phyloP scores from a whole-genome alignment of 1,140 invertebrate species.

The Zelostemma sp. region DNA sequence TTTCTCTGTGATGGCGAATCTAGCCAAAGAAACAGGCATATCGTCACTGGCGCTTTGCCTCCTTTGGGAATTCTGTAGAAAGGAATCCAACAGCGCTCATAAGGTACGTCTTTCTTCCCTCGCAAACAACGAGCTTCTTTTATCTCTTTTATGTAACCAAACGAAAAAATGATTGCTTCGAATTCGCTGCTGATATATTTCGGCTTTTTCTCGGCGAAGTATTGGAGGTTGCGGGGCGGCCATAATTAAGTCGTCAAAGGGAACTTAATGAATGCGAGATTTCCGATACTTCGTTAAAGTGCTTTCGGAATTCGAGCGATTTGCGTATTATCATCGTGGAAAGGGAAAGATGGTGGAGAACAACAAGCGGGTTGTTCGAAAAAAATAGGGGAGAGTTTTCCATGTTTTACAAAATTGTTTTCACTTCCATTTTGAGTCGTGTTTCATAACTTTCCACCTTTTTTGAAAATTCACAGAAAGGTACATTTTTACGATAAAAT shows the following conservation, averaged over 20 bases:
- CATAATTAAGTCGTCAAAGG: background rate
- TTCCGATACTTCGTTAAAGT: background rate
- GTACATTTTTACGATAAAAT: too few relatives aligned
- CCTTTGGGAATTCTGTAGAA: constrained; percentile 78
- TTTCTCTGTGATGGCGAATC: constrained; percentile 74
- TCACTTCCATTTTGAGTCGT: too few relatives aligned
- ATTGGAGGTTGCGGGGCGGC: background rate
- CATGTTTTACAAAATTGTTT: too few relatives aligned
- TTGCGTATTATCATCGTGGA: too few relatives aligned
- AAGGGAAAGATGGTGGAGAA: too few relatives aligned
- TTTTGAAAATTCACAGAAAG: too few relatives aligned
- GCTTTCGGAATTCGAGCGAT: too few relatives aligned
- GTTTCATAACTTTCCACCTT: too few relatives aligned
- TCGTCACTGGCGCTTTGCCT: constrained; percentile 91
- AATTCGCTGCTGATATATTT: too few relatives aligned
- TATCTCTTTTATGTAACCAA: background rate
- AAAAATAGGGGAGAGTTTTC: too few relatives aligned
- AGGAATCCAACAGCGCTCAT: constrained; percentile 55
- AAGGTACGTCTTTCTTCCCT: constrained; percentile 41
- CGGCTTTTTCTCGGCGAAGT: background rate
- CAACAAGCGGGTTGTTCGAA: too few relatives aligned
- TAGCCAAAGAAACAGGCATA: constrained; percentile 93
- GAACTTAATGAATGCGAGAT: background rate
- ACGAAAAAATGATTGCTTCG: too few relatives aligned
- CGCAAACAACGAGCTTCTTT: background rate